Base-by-base conservation (phyloP, 2,113 vertebrate species). In the Catharus minimus region DNA sequence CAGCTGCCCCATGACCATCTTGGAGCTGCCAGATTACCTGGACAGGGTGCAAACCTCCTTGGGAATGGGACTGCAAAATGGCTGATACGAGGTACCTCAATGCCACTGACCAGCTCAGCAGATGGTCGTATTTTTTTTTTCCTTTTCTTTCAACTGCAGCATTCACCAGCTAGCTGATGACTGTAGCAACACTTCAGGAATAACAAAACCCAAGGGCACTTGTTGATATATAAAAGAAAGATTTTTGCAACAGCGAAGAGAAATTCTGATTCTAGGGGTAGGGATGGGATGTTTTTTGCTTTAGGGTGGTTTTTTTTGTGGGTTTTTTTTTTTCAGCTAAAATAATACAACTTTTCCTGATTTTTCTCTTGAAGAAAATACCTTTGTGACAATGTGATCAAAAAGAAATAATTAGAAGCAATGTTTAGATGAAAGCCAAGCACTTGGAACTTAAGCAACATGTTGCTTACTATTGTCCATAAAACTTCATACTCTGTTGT, bases 11-110 rank as follows among this genome's bases (percentile, higher is more conserved):
- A 0, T 27, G 8, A 44, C 11, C 22, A 14, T 41, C 20, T 28
- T 20, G 7, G 15, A 56, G 39, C 30, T 80, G 28, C 33, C 52
- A 78, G 57, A 23, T 64, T 49, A 84, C 83, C 74, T 80, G 33
- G 21, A 22, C 0, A 0, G 11, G 17, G 6, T 16, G 13, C 0
- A 6, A 36, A 17, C 4, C 6, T 9, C 17, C 0, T 1, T 0
- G 0, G 7, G 17, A 16, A 38, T 1, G 5, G n/a, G 10, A 11
- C 2, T 27, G 11, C 13, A 38, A 23, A 44, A 30, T 16, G 17
- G 4, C 14, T 2, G 1, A 49, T n/a, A 21, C 1, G 4, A 56
- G 5, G 12, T 21, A 6, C 16, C 47, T 83, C 50, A 23, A 3
- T 9, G 32, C 3, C 14, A 32, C 28, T 58, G 46, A 65, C 32